Percentiles rank a stretch among this genome's conserved stretches.
Conservation (phyloP, 2,888 invertebrate species). For the Plagiodera versicolora region DNA sequence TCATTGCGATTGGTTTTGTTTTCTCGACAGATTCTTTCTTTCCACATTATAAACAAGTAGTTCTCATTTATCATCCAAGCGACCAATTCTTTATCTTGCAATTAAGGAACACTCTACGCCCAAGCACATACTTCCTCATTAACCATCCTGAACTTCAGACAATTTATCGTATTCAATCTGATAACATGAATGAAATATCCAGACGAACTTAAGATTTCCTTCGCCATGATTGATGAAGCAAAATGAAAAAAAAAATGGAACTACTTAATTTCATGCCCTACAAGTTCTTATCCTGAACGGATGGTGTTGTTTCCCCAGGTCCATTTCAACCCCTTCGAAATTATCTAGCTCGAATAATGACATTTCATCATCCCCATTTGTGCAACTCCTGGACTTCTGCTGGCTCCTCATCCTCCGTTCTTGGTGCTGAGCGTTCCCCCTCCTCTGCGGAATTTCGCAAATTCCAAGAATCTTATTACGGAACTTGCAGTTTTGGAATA, state of each 20-base stretch:
- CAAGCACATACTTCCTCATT: too few species aligned
- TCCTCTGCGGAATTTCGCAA: constrained; percentile 27
- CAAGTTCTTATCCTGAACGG: background rate
- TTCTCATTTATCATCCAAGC: too few species aligned
- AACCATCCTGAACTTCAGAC: too few species aligned
- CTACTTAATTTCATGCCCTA: background rate
- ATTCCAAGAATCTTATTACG: constrained; percentile 28
- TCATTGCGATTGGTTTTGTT: too few species aligned
- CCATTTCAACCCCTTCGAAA: background rate
- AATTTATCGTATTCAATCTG: too few species aligned
- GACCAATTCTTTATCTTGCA: too few species aligned
- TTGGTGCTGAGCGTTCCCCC: constrained; percentile 12
- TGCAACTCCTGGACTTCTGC: constrained; percentile 16
- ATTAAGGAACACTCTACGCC: too few species aligned
- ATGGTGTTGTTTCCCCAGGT: background rate
- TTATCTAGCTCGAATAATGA: constrained; percentile 18
- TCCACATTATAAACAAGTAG: too few species aligned
- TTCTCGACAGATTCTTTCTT: too few species aligned
- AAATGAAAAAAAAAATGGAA: background rate
- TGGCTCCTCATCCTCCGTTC: constrained; percentile 12
- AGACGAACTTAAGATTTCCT: too few species aligned
- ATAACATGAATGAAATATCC: too few species aligned
- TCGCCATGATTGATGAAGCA: background rate
- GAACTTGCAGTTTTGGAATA: constrained; percentile 22
- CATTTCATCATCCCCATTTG: constrained; percentile 21